These are phyloP conservation scores for Chrysotoxum bicinctum DNA, from an alignment of 2,888 invertebrate species.

Conservation along the genomic window DNA sequence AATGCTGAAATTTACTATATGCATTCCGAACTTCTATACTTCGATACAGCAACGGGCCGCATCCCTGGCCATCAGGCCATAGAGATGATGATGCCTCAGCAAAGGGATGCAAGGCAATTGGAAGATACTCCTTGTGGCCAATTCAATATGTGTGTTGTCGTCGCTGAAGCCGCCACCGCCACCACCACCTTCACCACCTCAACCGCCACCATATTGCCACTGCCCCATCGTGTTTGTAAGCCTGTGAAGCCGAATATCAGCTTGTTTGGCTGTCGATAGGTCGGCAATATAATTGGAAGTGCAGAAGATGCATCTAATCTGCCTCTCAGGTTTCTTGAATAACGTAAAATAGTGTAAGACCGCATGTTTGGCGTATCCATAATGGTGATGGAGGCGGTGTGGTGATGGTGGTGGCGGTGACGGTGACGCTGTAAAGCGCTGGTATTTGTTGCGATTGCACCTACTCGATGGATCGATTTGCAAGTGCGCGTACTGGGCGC, in stretches of 20 bases:
- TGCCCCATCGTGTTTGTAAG: neutral
- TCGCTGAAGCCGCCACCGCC: neutral
- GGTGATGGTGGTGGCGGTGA: conserved; percentile 30
- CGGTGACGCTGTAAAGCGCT: conserved; percentile 45
- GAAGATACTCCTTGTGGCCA: conserved; percentile 47
- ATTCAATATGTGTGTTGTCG: conserved; percentile 40
- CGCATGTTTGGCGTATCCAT: conserved; percentile 38
- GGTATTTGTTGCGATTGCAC: conserved; percentile 53
- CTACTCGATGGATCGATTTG: conserved; percentile 58
- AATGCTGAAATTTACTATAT: conserved; percentile 44
- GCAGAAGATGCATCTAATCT: conserved; percentile 72
- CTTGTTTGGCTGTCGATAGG: conserved; percentile 69
- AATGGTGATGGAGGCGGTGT: conserved; percentile 28
- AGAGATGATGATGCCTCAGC: conserved; percentile 21
- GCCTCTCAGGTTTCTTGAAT: conserved; percentile 64
- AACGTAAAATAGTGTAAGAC: conserved; percentile 62
- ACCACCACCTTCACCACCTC: neutral
- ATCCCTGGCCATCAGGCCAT: conserved; percentile 38
- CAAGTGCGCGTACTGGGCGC: conserved; percentile 47
- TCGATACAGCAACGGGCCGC: neutral
- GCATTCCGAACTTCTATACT: conserved; percentile 46
- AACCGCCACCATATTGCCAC: neutral
- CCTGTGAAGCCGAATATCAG: conserved; percentile 37
- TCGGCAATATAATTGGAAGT: conserved; percentile 73
- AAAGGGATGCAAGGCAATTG: conserved; percentile 66